Evolutionary conservation across 2,113 vertebrate genomes (phyloP), one percentile per base, ranked within the genome.

Genomic region (Beaufortia kweichowensis): DNA sequence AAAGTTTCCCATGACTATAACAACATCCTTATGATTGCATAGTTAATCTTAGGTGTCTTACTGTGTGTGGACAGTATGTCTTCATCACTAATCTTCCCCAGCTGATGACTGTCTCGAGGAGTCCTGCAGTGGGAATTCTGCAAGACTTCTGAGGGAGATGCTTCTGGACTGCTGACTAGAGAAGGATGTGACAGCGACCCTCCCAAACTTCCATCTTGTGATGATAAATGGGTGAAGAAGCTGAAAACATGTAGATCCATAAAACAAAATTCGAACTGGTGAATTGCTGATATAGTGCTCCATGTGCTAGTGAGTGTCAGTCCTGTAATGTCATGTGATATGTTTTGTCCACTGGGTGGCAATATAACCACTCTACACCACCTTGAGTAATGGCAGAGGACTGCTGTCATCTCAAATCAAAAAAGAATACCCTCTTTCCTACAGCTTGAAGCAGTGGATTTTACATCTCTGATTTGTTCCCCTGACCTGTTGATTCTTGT

Each of bases 151-250:
- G n/a, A n/a, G 43, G 88, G 87, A 65, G 90, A 92, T 50, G 84
- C 90, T 65, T 92, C 91, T 6, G 89, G 90, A 83, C 91, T 93
- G 89, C 91, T 90, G 84, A 82, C 77, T 21, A n/a, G n/a, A n/a
- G 88, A 88, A 78, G 82, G 83, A 69, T 85, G 84, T 77, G 90
- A 91, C 1, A 81, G 86, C 28, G 90, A 92, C 60, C 85, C 89
- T 39, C 75, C 85, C 63, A 88, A 86, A 83, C 91, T 92, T 48
- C 87, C 88, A 77, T 90, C 91, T 79, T 87, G 86, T 48, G 73
- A 79, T 75, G 85, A 80, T n/a, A n/a, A n/a, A n/a, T n/a, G n/a
- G n/a, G n/a, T 29, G 90, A 90, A 79, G 90, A 91, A 19, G 85
- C 92, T 92, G 17, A 39, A 68, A 56, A 53, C 48, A 53, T 2